Conservation (phyloP, 2,113 vertebrate genomes). For the Choloepus hoffmanni region DNA sequence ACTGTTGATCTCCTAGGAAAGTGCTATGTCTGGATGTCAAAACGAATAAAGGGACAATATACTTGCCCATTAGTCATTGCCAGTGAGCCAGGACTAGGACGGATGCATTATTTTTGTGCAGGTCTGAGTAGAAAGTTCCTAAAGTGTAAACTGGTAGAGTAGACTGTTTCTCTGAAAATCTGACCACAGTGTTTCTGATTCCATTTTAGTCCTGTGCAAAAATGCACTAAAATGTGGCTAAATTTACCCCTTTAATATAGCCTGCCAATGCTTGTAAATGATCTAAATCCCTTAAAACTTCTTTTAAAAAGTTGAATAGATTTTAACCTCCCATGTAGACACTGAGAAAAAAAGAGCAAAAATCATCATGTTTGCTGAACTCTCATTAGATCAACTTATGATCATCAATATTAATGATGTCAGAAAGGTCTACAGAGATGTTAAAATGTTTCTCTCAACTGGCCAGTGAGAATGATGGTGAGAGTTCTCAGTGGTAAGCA, state of each 20-base stretch:
- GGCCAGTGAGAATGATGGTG: background rate
- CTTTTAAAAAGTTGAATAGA: constrained; percentile 19
- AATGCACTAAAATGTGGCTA: constrained; percentile 52
- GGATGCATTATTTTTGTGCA: constrained; percentile 78
- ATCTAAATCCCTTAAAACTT: constrained; percentile 50
- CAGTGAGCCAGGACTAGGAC: constrained; percentile 89
- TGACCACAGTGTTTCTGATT: constrained; percentile 11
- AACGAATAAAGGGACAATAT: constrained; percentile 90
- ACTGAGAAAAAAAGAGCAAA: background rate
- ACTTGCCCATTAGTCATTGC: constrained; percentile 90
- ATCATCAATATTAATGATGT: background rate
- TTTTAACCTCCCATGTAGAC: constrained; percentile 34
- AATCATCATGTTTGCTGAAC: background rate
- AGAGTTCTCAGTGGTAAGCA: background rate
- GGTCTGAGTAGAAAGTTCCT: constrained; percentile 72
- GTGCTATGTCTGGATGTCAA: constrained; percentile 86
- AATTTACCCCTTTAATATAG: background rate
- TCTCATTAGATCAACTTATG: constrained; percentile 40
- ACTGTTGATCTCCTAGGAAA: constrained; percentile 87
- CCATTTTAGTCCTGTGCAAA: background rate
- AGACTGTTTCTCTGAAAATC: constrained; percentile 66
- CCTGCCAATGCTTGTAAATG: background rate
- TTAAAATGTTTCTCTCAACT: background rate
- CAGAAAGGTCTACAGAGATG: constrained; percentile 17
- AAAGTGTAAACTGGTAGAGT: constrained; percentile 60